Conservation (phyloP, 2,888 invertebrate genomes). For the Mayetiola destructor region DNA sequence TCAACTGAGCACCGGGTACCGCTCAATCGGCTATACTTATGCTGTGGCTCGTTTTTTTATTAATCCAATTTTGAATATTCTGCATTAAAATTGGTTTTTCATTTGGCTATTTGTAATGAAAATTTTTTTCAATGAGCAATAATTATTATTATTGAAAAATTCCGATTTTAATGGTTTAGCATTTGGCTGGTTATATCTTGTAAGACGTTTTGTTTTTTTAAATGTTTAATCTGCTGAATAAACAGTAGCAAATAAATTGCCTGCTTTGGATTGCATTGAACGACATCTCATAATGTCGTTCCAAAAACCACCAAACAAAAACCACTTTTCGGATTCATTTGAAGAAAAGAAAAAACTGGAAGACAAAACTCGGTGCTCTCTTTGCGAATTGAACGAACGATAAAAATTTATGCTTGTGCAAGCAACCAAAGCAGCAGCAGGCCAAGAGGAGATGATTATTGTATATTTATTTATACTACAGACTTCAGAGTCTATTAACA, state of each 20-base stretch:
- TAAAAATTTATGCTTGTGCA: not conserved
- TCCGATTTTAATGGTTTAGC: not conserved
- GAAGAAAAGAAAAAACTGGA: not conserved
- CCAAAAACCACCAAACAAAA: no score
- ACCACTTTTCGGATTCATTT: not conserved
- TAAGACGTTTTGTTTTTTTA: not conserved
- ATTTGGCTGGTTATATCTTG: no score
- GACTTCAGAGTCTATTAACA: not conserved
- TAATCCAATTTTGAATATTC: no score
- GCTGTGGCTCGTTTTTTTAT: not conserved
- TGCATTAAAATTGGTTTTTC: no score
- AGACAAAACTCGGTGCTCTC: not conserved
- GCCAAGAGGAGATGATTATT: not conserved
- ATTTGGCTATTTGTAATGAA: no score
- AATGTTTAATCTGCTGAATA: not conserved
- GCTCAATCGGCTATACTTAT: no score
- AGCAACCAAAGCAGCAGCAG: not conserved
- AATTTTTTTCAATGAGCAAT: no score
- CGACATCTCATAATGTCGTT: no score
- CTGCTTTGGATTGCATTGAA: not conserved
- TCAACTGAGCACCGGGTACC: no score
- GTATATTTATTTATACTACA: not conserved
- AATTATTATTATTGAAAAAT: not conserved
- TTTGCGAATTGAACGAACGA: not conserved
- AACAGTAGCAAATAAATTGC: not conserved